These are phyloP conservation scores for Cryptophagus acutangulus DNA, from an alignment of 2,888 invertebrate species.

Conservation along the genomic window DNA sequence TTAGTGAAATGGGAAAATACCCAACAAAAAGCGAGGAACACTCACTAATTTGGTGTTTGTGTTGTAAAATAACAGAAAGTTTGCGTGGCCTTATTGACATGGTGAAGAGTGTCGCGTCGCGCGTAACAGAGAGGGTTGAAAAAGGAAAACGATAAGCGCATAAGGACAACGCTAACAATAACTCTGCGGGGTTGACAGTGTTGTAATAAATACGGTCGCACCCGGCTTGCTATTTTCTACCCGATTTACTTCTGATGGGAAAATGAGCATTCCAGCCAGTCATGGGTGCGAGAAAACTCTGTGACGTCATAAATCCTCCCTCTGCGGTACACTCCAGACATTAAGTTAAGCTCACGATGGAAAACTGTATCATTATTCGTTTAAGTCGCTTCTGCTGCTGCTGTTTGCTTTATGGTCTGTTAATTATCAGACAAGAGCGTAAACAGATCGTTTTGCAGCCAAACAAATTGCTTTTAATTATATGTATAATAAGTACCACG, in stretches of 20 bases:
- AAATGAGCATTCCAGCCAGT: slow-evolving; percentile 44
- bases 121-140: too few relatives aligned
- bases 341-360: slow-evolving; percentile 19
- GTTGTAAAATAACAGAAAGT: too few relatives aligned
- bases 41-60: too few relatives aligned
- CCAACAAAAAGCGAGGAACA: too few relatives aligned
- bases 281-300: slow-evolving; percentile 39
- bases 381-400: slow-evolving; percentile 10
- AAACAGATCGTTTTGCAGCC: slow-evolving; percentile 17
- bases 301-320: slow-evolving; percentile 34
- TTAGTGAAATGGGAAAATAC: too few relatives aligned
- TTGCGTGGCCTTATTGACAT: too few relatives aligned
- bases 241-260: slow-evolving; percentile 50
- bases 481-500: slow-evolving; percentile 2
- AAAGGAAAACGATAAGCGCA: too few relatives aligned
- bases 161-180: slow-evolving; percentile 43
- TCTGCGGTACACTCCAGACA: slow-evolving; percentile 18
- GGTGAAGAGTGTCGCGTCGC: too few relatives aligned
- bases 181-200: slow-evolving; percentile 46
- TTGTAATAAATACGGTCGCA: slow-evolving; percentile 46
- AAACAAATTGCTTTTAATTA: slow-evolving; percentile 25
- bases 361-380: slow-evolving; percentile 19
- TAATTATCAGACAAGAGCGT: slow-evolving; percentile 21
- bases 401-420: slow-evolving; percentile 17
- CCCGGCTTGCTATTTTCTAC: slow-evolving; percentile 47